A percentile compares a stretch with the other conserved stretches of the same genome.
Evolutionary conservation across 64 coral and sea anemone genomes (phyloP).

Genomic region (Exaiptasia diaphana): DNA sequence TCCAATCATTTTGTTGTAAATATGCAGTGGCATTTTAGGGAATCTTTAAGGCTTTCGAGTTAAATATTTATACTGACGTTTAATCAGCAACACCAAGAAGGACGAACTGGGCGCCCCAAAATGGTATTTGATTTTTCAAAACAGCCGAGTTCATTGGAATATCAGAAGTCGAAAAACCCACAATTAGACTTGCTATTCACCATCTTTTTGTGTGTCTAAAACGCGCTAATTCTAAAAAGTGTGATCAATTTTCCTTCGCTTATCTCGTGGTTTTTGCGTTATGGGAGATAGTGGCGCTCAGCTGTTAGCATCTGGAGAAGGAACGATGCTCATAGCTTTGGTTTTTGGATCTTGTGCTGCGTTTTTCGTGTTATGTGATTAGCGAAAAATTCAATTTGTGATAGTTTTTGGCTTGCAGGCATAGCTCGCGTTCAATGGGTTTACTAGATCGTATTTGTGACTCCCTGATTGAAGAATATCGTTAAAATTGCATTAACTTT

Average conservation of each 20-base stretch:
- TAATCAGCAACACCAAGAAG: neutral
- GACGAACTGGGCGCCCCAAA: neutral
- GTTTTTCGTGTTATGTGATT: too few relatives aligned
- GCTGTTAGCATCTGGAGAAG: neutral
- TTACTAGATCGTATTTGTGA: too few relatives aligned
- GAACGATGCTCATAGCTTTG: too few relatives aligned
- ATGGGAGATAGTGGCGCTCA: neutral
- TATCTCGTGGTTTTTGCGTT: slow-evolving; percentile 18
- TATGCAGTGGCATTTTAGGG: too few relatives aligned
- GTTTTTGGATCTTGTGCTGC: too few relatives aligned
- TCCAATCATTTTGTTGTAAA: too few relatives aligned
- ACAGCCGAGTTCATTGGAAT: neutral
- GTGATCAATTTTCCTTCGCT: neutral
- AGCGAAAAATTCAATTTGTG: too few relatives aligned
- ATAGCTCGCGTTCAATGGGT: too few relatives aligned
- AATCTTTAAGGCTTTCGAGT: too few relatives aligned
- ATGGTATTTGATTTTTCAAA: neutral
- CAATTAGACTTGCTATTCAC: neutral
- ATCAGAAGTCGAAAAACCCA: neutral
- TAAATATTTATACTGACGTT: neutral
- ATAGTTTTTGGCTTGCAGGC: too few relatives aligned
- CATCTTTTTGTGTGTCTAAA: neutral
- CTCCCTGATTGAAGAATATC: too few relatives aligned
- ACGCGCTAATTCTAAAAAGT: neutral
- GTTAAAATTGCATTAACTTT: too few relatives aligned